Evolutionary conservation across 1,140 invertebrate species (phyloP).

Genomic region (Elymnias hypermnestra): DNA sequence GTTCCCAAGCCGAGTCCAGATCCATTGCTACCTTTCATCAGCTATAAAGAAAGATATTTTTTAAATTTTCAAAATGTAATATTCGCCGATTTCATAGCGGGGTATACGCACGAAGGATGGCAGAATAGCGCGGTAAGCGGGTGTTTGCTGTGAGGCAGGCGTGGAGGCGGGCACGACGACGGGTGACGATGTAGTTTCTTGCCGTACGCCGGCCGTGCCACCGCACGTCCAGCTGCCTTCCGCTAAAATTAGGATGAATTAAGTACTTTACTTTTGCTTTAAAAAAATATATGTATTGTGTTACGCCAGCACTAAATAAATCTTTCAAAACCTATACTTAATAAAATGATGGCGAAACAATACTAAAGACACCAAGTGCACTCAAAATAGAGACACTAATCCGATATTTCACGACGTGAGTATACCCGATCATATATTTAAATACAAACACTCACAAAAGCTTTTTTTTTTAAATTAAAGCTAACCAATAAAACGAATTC

Average conservation of each 20-base stretch:
- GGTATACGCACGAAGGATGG: conserved; percentile 81
- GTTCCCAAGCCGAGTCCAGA: conserved; percentile 58
- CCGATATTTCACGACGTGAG: too few species aligned
- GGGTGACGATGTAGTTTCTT: conserved; percentile 79
- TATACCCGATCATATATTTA: too few species aligned
- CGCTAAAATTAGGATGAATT: conserved; percentile 53
- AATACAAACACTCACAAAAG: too few species aligned
- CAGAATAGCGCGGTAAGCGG: conserved; percentile 84
- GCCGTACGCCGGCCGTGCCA: conserved; percentile 76
- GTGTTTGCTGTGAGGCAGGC: conserved; percentile 68
- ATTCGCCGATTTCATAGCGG: neutral
- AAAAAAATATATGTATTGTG: neutral
- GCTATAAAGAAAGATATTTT: conserved; percentile 27
- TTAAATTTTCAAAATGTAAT: neutral
- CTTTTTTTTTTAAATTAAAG: too few species aligned
- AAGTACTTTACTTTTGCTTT: neutral
- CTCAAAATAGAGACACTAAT: too few species aligned
- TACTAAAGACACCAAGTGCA: too few species aligned
- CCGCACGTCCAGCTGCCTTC: conserved; percentile 90
- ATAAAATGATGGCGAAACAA: too few species aligned
- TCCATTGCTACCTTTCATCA: conserved; percentile 70
- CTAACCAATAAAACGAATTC: too few species aligned
- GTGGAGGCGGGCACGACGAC: conserved; percentile 81
- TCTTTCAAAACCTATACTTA: too few species aligned
- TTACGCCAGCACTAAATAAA: too few species aligned